Evolutionary conservation across 2,113 vertebrate species (phyloP), one percentile per base, ranked within the genome.

Genomic region (Neodon shergylaensis): DNA sequence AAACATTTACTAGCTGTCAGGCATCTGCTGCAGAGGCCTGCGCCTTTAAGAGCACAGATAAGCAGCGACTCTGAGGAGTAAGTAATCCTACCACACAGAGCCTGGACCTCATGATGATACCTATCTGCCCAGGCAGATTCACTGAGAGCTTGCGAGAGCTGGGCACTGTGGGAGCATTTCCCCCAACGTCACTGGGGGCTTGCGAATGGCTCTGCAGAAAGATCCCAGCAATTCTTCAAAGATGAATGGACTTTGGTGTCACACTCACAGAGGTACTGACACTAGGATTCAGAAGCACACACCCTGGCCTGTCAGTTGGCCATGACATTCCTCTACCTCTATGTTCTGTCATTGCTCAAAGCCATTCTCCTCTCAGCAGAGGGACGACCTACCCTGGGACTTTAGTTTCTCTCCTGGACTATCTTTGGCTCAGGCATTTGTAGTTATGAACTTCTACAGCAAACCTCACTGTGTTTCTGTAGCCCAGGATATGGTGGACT

Each of bases 1-100:
- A 63, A 95, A 92, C 92, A 86, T 95, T 96, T 94, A 95, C 72
- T 97, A 90, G 82, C 91, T 91, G 91, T 91, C 58, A 89, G 94
- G 91, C 94, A 98, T 95, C 96, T 96, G 96, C 91, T 84, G 54
- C 77, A 96, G 93, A 96, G 84, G 49, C 26, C 77, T 28, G 17
- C 21, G 54, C 47, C 94, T 95, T 87, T 73, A 36, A 96, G 79
- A 42, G 6, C 54, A 87, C 1, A 39, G 70, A 68, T 61, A 61
- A 83, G 77, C 58, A 74, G 33, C 63, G 22, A 84, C 49, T 54
- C n/a, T 44, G 68, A 17, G 5, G 12, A 70, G 77, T 73, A 95
- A 84, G 77, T 47, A 68, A 66, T 52, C 39, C 72, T 19, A 12
- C 22, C 11, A 4, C 6, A 10, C 33, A 70, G 61, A 88, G 28